phyloP scores from a whole-genome alignment of 2,113 vertebrate species.

The Ceratotherium simum region DNA sequence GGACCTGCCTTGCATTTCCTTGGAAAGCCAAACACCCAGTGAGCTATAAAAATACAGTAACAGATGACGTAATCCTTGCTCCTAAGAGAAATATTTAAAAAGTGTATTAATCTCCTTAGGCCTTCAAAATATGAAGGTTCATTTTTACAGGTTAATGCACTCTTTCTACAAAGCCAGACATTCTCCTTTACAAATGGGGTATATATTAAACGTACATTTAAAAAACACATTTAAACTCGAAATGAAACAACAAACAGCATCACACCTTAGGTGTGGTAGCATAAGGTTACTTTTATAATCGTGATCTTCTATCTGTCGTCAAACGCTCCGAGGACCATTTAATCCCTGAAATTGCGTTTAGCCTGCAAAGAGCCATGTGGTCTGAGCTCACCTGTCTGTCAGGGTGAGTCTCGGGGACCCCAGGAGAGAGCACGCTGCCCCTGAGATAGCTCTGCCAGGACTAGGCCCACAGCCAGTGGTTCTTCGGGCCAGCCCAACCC shows the following conservation, averaged over 20 bases:
- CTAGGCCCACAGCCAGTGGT: neutral
- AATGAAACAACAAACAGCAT: neutral
- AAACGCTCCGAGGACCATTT: neutral
- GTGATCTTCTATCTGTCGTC: neutral
- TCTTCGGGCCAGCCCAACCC: neutral
- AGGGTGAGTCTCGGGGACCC: neutral
- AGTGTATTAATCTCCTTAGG: constrained; percentile 20
- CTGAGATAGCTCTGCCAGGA: neutral
- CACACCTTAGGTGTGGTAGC: neutral
- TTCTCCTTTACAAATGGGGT: neutral
- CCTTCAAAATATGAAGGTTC: constrained; percentile 40
- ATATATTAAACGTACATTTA: neutral
- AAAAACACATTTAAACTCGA: constrained; percentile 17
- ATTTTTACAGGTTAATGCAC: neutral
- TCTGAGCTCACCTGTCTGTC: neutral
- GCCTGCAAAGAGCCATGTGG: neutral
- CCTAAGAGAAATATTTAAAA: constrained; percentile 28
- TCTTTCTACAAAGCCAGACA: constrained; percentile 51
- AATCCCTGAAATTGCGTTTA: neutral
- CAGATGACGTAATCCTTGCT: constrained; percentile 63
- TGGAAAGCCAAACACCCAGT: constrained; percentile 55
- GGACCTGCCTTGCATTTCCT: constrained; percentile 66
- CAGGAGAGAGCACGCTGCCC: neutral
- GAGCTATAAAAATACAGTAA: constrained; percentile 58
- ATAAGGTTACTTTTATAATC: neutral